Evolutionary conservation across 2,888 invertebrate genomes (phyloP), one percentile per base, ranked within the genome.

Genomic region (Ferrisia virgata): DNA sequence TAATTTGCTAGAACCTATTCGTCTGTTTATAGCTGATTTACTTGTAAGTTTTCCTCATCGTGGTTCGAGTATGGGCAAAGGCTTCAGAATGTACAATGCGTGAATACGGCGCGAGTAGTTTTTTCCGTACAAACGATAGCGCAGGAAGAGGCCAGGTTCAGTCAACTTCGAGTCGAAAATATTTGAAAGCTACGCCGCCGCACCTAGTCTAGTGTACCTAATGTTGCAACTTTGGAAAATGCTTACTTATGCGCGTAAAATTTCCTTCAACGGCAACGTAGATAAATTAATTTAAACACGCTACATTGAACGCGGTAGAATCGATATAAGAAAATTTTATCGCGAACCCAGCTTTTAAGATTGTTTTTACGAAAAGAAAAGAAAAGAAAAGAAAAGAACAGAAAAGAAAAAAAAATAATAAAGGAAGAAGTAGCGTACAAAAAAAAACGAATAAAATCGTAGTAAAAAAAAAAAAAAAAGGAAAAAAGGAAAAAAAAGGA

Each of bases 281-380:
- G 33, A 72, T 72, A 36, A 72, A 72, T 72, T 72, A 72, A 72
- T 72, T 72, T 72, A 33, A 72, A 72, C 72, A 72, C 72, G 72
- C 72, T 72, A 72, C 72, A 72, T 72, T 72, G 72, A 72, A 72
- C 33, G 33, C 11, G 64, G 13, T 72, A 18, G 72, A 72, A 72
- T 72, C 72, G 72, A 72, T 72, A 33, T 33, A 72, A 72, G 72
- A 11, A 72, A 72, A 33, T 72, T 72, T 72, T 72, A 72, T 72
- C 33, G 72, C 72, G 72, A 64, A 72, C 72, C 72, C 33, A 72
- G 33, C 72, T 72, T 72, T 72, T 72, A 8, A 33, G 33, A 72
- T 28, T 64, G 58, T 25, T 64, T 64, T 25, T 25, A 3, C 22
- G 4, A 18, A 53, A 53, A 18, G 22, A 53, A 53, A 53, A 22